Percentiles rank a stretch among this genome's conserved stretches.
Evolutionary conservation across 2,888 invertebrate genomes (phyloP).

Genomic region (Slavum lentiscoides): DNA sequence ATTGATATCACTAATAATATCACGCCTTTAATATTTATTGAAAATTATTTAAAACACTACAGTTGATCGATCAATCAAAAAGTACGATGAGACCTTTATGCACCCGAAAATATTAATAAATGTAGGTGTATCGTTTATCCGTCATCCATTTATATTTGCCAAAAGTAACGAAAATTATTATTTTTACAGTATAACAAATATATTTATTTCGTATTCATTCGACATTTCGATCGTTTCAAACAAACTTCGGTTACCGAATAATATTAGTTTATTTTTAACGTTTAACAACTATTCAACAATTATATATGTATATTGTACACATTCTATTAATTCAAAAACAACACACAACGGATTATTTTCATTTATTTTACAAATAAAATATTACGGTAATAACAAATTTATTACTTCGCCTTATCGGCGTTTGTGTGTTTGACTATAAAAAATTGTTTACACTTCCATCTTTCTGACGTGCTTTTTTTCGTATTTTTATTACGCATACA

Average conservation of each 20-base stretch:
- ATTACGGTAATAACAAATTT: conserved; percentile 6
- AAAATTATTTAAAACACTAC: no score
- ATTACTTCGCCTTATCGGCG: conserved; percentile 2
- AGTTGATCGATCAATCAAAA: no score
- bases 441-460: conserved; percentile 20
- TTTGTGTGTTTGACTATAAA: conserved; percentile 30
- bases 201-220: no score
- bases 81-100: no score
- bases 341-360: conserved; percentile 12
- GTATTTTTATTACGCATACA: conserved; percentile 23
- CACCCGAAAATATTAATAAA: no score
- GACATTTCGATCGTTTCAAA: no score
- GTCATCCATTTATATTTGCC: no score
- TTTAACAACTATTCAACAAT: conserved; percentile 11
- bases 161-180: no score
- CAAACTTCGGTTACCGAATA: not conserved
- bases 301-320: conserved; percentile 6
- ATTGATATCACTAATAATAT: no score
- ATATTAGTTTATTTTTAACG: not conserved
- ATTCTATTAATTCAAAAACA: not conserved
- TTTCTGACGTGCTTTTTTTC: conserved; percentile 14
- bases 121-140: no score
- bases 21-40: no score
- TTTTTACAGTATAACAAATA: no score
- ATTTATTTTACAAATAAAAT: conserved; percentile 6